A percentile compares a stretch with the other conserved stretches of the same genome.
Evolutionary conservation across 2,113 vertebrate species (phyloP).

Genomic region (Miniopterus natalensis): DNA sequence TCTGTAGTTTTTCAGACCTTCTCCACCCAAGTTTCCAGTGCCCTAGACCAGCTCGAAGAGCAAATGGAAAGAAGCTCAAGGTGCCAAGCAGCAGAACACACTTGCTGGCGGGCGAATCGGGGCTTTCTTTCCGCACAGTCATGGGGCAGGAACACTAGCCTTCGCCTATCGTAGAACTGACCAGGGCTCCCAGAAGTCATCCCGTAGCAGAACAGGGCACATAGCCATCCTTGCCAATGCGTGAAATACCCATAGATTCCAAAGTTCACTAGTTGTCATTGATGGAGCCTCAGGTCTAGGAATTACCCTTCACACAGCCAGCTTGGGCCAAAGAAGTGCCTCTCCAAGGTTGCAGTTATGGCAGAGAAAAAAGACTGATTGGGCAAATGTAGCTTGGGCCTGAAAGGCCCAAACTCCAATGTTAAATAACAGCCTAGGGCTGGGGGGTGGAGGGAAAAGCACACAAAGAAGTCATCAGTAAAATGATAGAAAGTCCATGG

Average conservation of each 20-base stretch:
- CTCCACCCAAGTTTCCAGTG: not conserved
- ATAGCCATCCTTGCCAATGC: not conserved
- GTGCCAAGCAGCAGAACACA: not conserved
- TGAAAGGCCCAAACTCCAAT: not conserved
- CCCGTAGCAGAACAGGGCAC: not conserved
- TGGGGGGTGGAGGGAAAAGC: not conserved
- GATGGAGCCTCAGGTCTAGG: not conserved
- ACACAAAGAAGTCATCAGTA: slow-evolving; percentile 20
- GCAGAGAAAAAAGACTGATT: not conserved
- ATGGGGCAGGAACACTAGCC: not conserved
- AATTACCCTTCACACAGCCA: not conserved
- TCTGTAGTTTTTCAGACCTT: not conserved
- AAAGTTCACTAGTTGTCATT: not conserved
- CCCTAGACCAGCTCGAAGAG: not conserved
- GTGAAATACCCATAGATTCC: not conserved
- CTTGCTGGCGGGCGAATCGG: not conserved
- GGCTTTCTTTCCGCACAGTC: not conserved
- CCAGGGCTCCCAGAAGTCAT: not conserved
- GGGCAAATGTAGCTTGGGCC: not conserved
- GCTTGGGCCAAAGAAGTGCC: not conserved
- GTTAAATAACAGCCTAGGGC: not conserved
- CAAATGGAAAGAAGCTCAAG: not conserved
- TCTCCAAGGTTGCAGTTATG: not conserved
- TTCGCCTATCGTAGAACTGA: not conserved
- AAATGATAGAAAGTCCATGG: slow-evolving; percentile 31